Percentiles rank a stretch among this genome's conserved stretches.
These are phyloP conservation scores for Xylocampa areola DNA, from an alignment of 2,888 invertebrate genomes.

Conservation along the genomic window DNA sequence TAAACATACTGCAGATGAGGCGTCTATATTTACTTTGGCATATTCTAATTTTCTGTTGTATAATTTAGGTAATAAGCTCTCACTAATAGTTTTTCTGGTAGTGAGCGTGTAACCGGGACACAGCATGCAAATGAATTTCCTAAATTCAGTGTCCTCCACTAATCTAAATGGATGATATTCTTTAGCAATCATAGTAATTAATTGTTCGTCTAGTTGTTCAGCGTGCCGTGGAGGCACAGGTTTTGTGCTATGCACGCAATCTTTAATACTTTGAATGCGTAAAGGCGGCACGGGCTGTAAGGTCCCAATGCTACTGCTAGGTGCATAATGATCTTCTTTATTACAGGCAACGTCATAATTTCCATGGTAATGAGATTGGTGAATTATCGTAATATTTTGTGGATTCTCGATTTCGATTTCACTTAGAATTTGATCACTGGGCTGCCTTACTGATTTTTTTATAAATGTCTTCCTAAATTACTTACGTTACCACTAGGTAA, in stretches of 20 bases:
- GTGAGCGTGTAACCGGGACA: slow-evolving; percentile 6
- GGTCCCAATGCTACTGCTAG: no score
- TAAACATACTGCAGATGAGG: slow-evolving; percentile 5
- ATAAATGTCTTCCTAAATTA: no score
- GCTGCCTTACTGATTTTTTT: no score
- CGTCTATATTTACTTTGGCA: background rate
- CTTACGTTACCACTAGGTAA: no score
- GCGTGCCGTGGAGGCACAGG: background rate
- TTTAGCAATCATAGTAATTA: slow-evolving; percentile 42
- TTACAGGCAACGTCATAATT: no score
- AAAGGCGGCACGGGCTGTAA: no score
- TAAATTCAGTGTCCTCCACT: slow-evolving; percentile 33
- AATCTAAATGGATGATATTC: slow-evolving; percentile 41
- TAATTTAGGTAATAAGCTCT: background rate
- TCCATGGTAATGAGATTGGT: no score
- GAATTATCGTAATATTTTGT: no score
- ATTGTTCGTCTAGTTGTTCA: slow-evolving; percentile 17
- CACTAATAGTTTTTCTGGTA: slow-evolving; percentile 7
- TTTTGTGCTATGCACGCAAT: background rate
- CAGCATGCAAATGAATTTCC: slow-evolving; percentile 8
- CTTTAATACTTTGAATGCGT: background rate
- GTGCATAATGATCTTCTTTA: no score
- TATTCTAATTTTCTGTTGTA: no score
- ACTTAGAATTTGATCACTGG: no score
- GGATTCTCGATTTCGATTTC: no score